Evolutionary conservation across 2,888 invertebrate genomes (phyloP), one percentile per base, ranked within the genome.

Genomic region (Oligia fasciuncula): DNA sequence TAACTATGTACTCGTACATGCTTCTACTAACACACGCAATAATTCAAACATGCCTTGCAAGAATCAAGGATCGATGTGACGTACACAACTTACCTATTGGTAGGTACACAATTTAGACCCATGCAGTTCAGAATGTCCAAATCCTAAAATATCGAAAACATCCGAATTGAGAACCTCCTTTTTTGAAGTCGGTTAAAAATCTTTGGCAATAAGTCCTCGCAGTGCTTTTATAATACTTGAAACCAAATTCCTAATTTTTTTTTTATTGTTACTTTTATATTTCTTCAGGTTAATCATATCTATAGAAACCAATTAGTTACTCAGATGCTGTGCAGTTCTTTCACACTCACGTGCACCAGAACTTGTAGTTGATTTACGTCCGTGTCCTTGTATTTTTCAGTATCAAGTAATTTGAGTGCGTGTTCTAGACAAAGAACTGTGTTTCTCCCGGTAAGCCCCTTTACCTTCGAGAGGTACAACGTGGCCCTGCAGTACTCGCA

Each of bases 401-500:
- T 43, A 14, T 81, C 68, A 2, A 85, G 79, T 3, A 93, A 60
- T 0, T 86, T 86, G 0, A 92, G 70, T 0, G 93, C 93, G 76
- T 95, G 94, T 49, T 88, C 85, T 9, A 93, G 83, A 77, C 94
- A 95, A 19, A 93, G 54, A 0, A 89, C 74, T 0, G 89, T 86
- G 8, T 86, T 87, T 35, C 84, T 87, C 0, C 81, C 85, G 0
- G 87, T 87, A 0, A 93, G 60, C 0, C 92, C 92, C 0, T 76
- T 82, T 94, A 98, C 98, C 97, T 98, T 97, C 3, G 99, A 99
- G 83, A 99, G 97, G 93, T 98, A 98, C 60, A 99, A 97, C 93
- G 98, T 98, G 79, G 98, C 97, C 83, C 98, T 97, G 92, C 99
- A 99, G 74, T 98, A 97, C 91, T 99, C 98, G 94, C 99, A 99